phyloP scores from a whole-genome alignment of 2,113 vertebrate species.

The Nyctereutes procyonoides region DNA sequence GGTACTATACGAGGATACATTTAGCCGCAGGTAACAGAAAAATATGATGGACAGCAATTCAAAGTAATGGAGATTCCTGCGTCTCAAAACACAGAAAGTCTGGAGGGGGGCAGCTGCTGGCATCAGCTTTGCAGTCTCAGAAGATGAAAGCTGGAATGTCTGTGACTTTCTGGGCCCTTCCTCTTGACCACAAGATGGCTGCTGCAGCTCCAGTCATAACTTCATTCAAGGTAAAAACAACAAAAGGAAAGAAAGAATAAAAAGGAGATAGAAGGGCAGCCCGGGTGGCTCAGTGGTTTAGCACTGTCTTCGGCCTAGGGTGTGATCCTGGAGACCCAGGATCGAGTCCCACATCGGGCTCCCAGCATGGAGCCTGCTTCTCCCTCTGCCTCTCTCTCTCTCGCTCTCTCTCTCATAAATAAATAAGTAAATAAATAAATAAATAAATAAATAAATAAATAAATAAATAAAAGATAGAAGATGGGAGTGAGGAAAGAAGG shows the following conservation, averaged over 20 bases:
- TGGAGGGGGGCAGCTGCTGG: not conserved
- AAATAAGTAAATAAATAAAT: too few relatives aligned
- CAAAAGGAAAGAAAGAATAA: not conserved
- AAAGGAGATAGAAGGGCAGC: not conserved
- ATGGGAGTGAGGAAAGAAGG: not conserved
- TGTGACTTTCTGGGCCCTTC: not conserved
- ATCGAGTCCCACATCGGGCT: too few relatives aligned
- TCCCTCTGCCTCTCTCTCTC: too few relatives aligned
- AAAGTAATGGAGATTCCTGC: not conserved
- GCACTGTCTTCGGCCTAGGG: too few relatives aligned
- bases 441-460: too few relatives aligned
- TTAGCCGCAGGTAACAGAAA: not conserved
- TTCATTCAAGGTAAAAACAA: not conserved
- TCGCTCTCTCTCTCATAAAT: too few relatives aligned
- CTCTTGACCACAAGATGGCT: not conserved
- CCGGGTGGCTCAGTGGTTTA: too few relatives aligned
- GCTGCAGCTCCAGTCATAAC: not conserved
- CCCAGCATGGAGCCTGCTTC: too few relatives aligned
- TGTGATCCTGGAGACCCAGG: too few relatives aligned
- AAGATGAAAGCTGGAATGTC: not conserved
- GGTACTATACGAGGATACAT: not conserved
- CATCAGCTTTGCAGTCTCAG: not conserved
- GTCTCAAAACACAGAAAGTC: not conserved
- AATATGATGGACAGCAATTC: not conserved
- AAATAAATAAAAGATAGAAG: not conserved